These are phyloP conservation scores for Andrena camellia DNA, from an alignment of 2,888 invertebrate genomes.

Conservation along the genomic window DNA sequence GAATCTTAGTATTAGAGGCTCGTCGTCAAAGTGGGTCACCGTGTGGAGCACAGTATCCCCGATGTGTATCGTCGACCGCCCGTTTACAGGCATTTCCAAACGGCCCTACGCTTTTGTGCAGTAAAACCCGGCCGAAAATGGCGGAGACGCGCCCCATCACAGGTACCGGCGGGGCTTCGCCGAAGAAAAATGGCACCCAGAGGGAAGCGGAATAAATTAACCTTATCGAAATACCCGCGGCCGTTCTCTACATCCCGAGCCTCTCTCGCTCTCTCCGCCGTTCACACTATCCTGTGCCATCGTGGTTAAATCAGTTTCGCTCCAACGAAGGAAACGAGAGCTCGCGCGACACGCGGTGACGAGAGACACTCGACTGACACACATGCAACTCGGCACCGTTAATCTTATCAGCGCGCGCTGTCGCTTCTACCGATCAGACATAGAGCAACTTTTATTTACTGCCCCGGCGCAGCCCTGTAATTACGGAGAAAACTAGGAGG, in stretches of 20 bases:
- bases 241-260: not conserved
- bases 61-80: conserved; percentile 63
- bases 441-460: conserved; percentile 5
- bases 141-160: conserved; percentile 2
- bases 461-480: conserved; percentile 14
- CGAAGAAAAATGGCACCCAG: conserved; percentile 36
- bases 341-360: not conserved
- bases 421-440: not conserved
- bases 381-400: conserved; percentile 16
- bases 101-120: conserved; percentile 58
- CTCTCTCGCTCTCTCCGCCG: not conserved
- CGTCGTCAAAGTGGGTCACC: conserved; percentile 67
- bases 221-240: conserved; percentile 32
- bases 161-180: conserved; percentile 28
- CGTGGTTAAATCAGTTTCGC: not conserved
- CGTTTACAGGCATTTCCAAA: conserved; percentile 70
- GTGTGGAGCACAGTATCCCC: conserved; percentile 53
- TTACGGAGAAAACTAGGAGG: conserved; percentile 7
- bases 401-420: conserved; percentile 33
- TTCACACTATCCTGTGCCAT: not conserved
- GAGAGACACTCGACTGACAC: not conserved
- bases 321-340: not conserved
- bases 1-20: conserved; percentile 66
- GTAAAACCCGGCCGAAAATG: conserved; percentile 37
- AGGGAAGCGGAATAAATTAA: conserved; percentile 40